Evolutionary conservation across 2,888 invertebrate genomes (phyloP).

Genomic region (Unio delphinus): DNA sequence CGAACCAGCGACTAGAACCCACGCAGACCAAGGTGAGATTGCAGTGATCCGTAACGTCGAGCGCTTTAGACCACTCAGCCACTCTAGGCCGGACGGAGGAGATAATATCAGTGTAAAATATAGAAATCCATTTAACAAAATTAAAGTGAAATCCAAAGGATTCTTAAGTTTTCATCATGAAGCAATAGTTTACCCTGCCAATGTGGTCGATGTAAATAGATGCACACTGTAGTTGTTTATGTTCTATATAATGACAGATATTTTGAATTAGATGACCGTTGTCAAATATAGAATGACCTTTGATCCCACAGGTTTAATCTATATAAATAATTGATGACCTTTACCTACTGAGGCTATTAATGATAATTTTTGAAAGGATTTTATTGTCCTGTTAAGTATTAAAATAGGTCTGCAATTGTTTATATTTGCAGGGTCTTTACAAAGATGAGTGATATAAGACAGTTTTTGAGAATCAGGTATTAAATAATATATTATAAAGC

Average conservation of each 20-base stretch:
- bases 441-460: constrained; percentile 4
- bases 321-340: constrained; percentile 21
- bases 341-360: constrained; percentile 25
- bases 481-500: no score
- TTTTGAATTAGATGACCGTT: constrained; percentile 32
- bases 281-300: constrained; percentile 37
- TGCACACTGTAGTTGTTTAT: constrained; percentile 22
- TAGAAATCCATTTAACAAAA: constrained; percentile 34
- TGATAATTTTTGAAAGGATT: constrained; percentile 33
- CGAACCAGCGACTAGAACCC: no score
- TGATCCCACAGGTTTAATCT: constrained; percentile 38
- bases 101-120: constrained; percentile 28
- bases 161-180: constrained; percentile 26
- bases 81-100: no score
- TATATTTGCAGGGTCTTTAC: constrained; percentile 30
- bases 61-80: no score
- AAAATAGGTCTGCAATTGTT: constrained; percentile 40
- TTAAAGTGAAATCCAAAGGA: constrained; percentile 33
- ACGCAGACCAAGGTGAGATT: no score
- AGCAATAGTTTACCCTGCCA: constrained; percentile 38
- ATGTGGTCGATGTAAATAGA: constrained; percentile 45
- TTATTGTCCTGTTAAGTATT: constrained; percentile 37
- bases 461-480: no score
- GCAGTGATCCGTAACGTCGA: no score
- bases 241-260: constrained; percentile 31